phyloP scores from a whole-genome alignment of 2,888 invertebrate species.

The Willowsia nigromaculata region DNA sequence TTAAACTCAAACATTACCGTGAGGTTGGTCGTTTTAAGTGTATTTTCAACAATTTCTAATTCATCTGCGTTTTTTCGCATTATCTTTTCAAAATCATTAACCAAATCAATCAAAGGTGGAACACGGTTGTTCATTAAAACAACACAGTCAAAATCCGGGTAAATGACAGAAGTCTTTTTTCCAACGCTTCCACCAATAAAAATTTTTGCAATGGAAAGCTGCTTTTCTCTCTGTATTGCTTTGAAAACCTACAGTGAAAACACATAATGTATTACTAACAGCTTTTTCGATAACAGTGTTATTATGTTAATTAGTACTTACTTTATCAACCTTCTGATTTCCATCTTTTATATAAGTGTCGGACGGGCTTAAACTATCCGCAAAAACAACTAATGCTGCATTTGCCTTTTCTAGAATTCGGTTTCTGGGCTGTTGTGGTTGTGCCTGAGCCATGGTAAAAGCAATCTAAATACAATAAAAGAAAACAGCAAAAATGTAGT shows the following conservation, averaged over 20 bases:
- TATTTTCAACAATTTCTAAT: background rate
- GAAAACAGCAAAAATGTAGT: too few species aligned
- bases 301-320: too few species aligned
- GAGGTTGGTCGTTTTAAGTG: background rate
- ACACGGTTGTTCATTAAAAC: conserved; percentile 35
- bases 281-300: too few species aligned
- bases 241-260: conserved; percentile 40
- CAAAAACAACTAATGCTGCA: background rate
- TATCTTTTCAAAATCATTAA: conserved; percentile 34
- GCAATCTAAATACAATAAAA: too few species aligned
- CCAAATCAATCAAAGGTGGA: background rate
- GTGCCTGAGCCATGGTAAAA: too few species aligned
- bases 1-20: conserved; percentile 23
- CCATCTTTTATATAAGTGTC: conserved; percentile 2
- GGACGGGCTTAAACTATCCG: conserved; percentile 24
- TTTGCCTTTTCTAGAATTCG: background rate
- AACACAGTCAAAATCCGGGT: conserved; percentile 64
- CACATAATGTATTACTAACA: too few species aligned
- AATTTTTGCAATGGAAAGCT: background rate
- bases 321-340: background rate
- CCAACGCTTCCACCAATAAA: conserved; percentile 60
- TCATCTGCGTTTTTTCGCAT: background rate
- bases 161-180: conserved; percentile 58
- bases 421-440: background rate
- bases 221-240: background rate